A percentile compares a stretch with the other conserved stretches of the same genome.
Evolutionary conservation across 2,797 vertebrate species (phyloP).

Genomic region (Stomatorhinus walkeri): DNA sequence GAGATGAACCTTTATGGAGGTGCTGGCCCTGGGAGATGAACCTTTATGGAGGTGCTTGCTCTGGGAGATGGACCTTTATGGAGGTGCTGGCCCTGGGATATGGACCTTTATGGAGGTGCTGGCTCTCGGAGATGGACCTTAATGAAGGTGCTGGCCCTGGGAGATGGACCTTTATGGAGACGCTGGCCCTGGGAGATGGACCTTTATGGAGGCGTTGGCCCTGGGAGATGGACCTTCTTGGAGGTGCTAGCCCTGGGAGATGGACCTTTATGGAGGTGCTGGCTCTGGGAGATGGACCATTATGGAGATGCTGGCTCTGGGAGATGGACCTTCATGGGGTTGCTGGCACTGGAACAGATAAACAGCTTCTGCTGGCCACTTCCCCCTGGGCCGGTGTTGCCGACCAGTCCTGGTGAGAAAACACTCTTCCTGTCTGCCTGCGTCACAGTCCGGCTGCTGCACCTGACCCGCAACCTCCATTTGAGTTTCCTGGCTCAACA

Average conservation of each 20-base stretch:
- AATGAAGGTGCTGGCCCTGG: not conserved
- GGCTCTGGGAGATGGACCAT: not conserved
- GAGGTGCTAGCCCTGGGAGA: not conserved
- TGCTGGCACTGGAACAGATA: not conserved
- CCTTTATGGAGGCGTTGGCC: accelerated
- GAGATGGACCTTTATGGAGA: not conserved
- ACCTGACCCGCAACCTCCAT: constrained; percentile 37
- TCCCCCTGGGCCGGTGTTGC: not conserved
- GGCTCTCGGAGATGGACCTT: not conserved
- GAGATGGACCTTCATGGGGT: not conserved
- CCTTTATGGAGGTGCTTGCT: not conserved
- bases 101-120: not conserved
- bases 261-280: not conserved
- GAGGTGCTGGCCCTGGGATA: not conserved
- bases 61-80: not conserved
- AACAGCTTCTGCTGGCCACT: not conserved
- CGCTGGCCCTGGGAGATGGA: not conserved
- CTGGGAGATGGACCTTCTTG: not conserved
- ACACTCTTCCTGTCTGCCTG: constrained; percentile 28
- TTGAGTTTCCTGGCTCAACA: constrained; percentile 31
- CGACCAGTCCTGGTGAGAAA: not conserved
- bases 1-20: not conserved
- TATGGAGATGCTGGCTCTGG: not conserved
- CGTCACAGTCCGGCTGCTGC: constrained; percentile 31
- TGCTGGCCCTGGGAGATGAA: not conserved